A percentile compares a stretch with the other conserved stretches of the same genome.
Evolutionary conservation across 1,140 invertebrate species (phyloP).

Genomic region (Drosophila guanche): DNA sequence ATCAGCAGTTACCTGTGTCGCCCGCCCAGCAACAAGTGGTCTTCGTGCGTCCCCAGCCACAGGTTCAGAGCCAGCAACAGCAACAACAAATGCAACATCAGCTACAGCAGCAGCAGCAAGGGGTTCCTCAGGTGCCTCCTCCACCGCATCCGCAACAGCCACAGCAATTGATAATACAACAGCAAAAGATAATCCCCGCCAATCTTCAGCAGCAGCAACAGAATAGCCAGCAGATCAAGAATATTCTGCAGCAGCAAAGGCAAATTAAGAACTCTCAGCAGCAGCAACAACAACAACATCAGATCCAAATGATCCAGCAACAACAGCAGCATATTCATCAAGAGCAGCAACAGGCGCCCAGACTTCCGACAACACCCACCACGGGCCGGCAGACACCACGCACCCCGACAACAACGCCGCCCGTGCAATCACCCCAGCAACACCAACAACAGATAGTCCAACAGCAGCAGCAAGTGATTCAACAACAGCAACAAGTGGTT

Average conservation of each 20-base stretch:
- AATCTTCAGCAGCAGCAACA: constrained; percentile 63
- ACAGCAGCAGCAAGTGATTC: constrained; percentile 44
- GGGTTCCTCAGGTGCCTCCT: constrained; percentile 34
- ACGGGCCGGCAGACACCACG: constrained; percentile 70
- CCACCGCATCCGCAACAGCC: constrained; percentile 53
- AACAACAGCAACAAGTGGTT: constrained; percentile 44
- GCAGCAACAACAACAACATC: constrained; percentile 27
- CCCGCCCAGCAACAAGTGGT: constrained; percentile 73
- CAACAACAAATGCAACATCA: constrained; percentile 47
- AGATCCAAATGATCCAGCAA: constrained; percentile 13
- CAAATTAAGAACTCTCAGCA: constrained; percentile 60
- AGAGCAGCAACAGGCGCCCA: constrained; percentile 51
- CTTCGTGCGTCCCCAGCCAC: constrained; percentile 60
- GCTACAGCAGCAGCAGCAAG: constrained; percentile 34
- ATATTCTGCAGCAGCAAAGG: constrained; percentile 67
- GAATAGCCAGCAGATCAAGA: constrained; percentile 66
- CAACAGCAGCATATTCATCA: constrained; percentile 7
- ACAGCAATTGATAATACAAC: constrained; percentile 64
- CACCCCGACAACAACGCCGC: constrained; percentile 69
- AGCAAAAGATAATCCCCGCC: constrained; percentile 70
- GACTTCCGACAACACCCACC: constrained; percentile 64
- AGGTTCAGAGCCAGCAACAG: constrained; percentile 12
- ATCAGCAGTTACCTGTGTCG: constrained; percentile 64
- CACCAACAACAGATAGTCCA: constrained; percentile 48
- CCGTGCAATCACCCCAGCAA: constrained; percentile 68